Percentiles rank a stretch among this genome's conserved stretches.
phyloP scores from a whole-genome alignment of 2,888 invertebrate genomes.

The Cecidostiba fungosa region DNA sequence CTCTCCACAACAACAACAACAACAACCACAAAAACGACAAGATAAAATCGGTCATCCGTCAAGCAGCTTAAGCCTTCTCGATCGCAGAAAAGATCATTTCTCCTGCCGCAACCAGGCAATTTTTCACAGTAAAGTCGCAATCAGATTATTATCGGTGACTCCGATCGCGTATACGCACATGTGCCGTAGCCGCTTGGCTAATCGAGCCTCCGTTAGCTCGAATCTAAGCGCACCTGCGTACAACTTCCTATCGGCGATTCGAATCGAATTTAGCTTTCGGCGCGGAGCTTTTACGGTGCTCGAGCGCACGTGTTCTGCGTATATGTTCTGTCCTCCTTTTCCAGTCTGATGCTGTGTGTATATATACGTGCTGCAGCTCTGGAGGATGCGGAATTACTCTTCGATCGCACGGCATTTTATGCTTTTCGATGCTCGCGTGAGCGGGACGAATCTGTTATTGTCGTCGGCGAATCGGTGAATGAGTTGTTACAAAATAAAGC shows the following conservation, averaged over 20 bases:
- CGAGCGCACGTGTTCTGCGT: background rate
- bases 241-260: slow-evolving; percentile 8
- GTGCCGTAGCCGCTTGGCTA: background rate
- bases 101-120: background rate
- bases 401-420: too few species aligned
- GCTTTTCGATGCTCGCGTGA: too few species aligned
- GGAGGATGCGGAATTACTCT: too few species aligned
- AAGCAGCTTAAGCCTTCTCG: background rate
- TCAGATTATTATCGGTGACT: background rate
- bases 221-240: background rate
- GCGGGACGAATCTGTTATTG: too few species aligned
- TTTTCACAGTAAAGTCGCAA: background rate
- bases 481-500: too few species aligned
- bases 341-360: too few species aligned
- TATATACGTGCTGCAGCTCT: too few species aligned
- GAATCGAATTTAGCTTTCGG: background rate
- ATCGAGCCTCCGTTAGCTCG: background rate
- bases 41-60: background rate
- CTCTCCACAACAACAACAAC: too few species aligned
- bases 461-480: too few species aligned
- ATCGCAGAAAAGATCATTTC: background rate
- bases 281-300: background rate
- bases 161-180: background rate
- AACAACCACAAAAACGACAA: too few species aligned
- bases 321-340: too few species aligned